Base-by-base conservation (phyloP, 92 coral and sea anemone species). In the Phenganax marumi region DNA sequence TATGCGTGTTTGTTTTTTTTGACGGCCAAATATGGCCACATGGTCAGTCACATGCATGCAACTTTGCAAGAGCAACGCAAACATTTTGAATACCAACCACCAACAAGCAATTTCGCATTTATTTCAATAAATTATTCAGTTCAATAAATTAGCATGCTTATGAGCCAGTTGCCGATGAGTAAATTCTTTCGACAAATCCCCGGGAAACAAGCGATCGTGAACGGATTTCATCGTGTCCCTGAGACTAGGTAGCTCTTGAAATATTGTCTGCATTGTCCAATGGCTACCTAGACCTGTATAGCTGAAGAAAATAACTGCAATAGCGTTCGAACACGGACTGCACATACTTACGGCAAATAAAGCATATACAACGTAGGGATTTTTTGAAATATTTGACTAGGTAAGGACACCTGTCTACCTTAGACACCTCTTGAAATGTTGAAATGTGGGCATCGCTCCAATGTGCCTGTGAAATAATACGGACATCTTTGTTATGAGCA, bases 171-270 rank as follows among this genome's bases (percentile, higher is more conserved):
- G 0, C 26, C 2, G n/a, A n/a, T n/a, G n/a, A n/a, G n/a, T n/a
- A n/a, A n/a, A n/a, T 33, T 23, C 17, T 12, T 13, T 33, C 11
- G 72, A 66, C 72, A 66, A 66, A 66, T 25, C 51, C n/a, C 72
- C 72, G 72, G 72, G 24, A 66, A 66, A 25, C 72, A 33, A 11
- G 49, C 50, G 23, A 25, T 66, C 13, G 72, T 66, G 72, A 33
- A 24, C 46, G 6, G 72, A 18, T 25, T 66, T 66, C 24, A 66
- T 66, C 72, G 72, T 66, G 26, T 66, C 24, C 72, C 72, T 66
- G 72, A 25, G 49, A 10, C 8, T 25, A 33, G 24, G 48, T 10
- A 33, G 49, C 19, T 49, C 12, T 24, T 25, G 49, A 66, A 66
- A 66, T 7, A 25, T 66, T 62, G 68, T 62, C 25, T 19, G 43